These are phyloP conservation scores for Solenopsis fugax DNA, from an alignment of 1,140 invertebrate species.

Conservation along the genomic window DNA sequence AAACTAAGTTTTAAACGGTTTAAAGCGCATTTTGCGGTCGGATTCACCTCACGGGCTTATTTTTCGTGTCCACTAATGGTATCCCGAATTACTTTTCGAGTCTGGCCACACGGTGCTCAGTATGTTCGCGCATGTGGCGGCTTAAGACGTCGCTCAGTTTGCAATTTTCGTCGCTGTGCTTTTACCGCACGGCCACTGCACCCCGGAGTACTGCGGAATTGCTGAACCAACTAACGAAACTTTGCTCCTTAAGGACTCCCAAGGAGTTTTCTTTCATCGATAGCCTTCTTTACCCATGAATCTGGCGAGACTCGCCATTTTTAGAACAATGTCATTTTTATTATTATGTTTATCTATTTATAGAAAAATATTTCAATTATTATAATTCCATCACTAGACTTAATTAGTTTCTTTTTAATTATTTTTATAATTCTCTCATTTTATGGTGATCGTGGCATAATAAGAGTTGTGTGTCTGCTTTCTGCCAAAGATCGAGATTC, in stretches of 20 bases:
- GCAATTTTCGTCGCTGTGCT: slow-evolving; percentile 59
- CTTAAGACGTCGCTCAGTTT: slow-evolving; percentile 65
- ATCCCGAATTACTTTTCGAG: slow-evolving; percentile 62
- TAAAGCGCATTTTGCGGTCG: slow-evolving; percentile 40
- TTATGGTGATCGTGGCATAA: no score
- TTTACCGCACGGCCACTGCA: slow-evolving; percentile 57
- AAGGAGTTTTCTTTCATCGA: slow-evolving; percentile 44
- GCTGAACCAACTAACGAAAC: slow-evolving; percentile 43
- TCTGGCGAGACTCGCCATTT: background rate
- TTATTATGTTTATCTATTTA: slow-evolving; percentile 17
- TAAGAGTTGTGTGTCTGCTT: no score
- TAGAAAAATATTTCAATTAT: background rate
- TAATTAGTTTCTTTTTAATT: background rate
- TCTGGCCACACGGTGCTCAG: slow-evolving; percentile 35
- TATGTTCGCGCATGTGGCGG: slow-evolving; percentile 59
- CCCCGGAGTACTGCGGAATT: slow-evolving; percentile 41
- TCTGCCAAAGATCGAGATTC: no score
- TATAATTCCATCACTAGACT: background rate
- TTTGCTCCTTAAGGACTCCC: slow-evolving; percentile 43
- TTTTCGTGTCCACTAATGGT: slow-evolving; percentile 62
- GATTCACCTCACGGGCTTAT: slow-evolving; percentile 62
- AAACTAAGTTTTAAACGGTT: background rate
- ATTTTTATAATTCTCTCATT: no score
- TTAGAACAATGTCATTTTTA: slow-evolving; percentile 22
- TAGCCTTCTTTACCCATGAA: background rate